phyloP scores from a whole-genome alignment of 2,888 invertebrate genomes.

The Machimus atricapillus region DNA sequence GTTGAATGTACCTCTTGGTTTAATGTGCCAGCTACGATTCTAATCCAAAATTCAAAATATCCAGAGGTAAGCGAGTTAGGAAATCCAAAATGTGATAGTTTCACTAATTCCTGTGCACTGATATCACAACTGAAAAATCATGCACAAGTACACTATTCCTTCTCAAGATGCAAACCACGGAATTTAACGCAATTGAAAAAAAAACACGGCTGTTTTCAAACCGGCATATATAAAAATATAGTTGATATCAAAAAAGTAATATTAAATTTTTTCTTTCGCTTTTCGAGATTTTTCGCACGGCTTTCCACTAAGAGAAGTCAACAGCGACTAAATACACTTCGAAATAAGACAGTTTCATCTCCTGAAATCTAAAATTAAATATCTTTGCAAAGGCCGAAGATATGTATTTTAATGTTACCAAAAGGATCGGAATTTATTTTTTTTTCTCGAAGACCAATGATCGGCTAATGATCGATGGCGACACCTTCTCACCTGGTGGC shows the following conservation, averaged over 20 bases:
- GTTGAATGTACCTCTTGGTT: background rate
- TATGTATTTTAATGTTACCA: conserved; percentile 33
- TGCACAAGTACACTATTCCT: background rate
- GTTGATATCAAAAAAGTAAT: background rate
- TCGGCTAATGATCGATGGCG: background rate
- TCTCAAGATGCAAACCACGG: background rate
- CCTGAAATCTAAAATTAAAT: conserved; percentile 31
- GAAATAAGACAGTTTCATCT: conserved; percentile 34
- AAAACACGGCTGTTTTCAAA: background rate
- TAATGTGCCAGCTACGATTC: background rate
- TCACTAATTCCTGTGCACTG: background rate
- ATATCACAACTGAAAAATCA: background rate
- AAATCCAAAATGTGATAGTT: background rate
- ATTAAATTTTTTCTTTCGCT: conserved; percentile 15
- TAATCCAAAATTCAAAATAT: conserved; percentile 8
- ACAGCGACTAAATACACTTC: conserved; percentile 48
- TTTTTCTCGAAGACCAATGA: background rate
- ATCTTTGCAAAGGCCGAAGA: conserved; percentile 31
- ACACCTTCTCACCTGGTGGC: background rate
- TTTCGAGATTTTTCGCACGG: conserved; percentile 46
- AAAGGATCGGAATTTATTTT: conserved; percentile 12
- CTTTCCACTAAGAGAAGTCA: conserved; percentile 50
- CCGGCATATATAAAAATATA: background rate
- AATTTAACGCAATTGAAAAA: background rate
- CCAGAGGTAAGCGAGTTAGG: background rate